A percentile compares a stretch with the other conserved stretches of the same genome.
phyloP scores from a whole-genome alignment of 2,113 vertebrate genomes.

The Poeciliopsis turrubarensis region DNA sequence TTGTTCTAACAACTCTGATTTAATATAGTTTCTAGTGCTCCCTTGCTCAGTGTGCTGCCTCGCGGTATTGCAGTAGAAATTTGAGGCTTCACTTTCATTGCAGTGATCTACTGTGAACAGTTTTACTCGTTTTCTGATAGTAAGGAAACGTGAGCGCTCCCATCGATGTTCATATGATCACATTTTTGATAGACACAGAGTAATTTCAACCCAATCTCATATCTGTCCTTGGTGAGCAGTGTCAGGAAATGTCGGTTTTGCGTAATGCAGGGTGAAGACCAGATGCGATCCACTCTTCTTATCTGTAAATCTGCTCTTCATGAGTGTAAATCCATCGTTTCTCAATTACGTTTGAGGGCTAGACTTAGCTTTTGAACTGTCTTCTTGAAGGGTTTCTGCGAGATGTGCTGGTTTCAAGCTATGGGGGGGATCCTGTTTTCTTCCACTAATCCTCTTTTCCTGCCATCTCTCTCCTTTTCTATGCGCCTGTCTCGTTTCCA shows the following conservation, averaged over 20 bases:
- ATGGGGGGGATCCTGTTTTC: conserved; percentile 67
- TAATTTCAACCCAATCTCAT: conserved; percentile 52
- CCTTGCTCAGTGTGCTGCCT: conserved; percentile 37
- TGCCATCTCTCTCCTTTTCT: conserved; percentile 52
- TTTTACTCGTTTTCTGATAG: conserved; percentile 60
- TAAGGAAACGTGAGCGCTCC: conserved; percentile 47
- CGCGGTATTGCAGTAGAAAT: conserved; percentile 45
- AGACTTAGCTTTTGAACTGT: conserved; percentile 63
- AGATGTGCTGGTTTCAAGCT: conserved; percentile 60
- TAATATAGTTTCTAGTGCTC: conserved; percentile 21
- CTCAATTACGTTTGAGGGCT: conserved; percentile 66
- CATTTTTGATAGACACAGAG: conserved; percentile 25
- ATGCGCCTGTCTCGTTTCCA: conserved; percentile 50
- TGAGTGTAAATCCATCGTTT: conserved; percentile 63
- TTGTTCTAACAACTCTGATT: conserved; percentile 30
- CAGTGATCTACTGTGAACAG: conserved; percentile 72
- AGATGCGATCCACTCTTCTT: conserved; percentile 57
- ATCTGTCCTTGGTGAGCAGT: conserved; percentile 15
- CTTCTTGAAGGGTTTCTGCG: conserved; percentile 59
- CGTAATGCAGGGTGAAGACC: conserved; percentile 45
- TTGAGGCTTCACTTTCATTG: conserved; percentile 73
- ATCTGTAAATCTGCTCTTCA: conserved; percentile 54
- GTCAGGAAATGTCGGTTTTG: conserved; percentile 53
- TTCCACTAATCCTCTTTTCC: conserved; percentile 75
- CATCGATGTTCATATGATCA: conserved; percentile 32